These are phyloP conservation scores for Ahaetulla prasina DNA, from an alignment of 2,113 vertebrate species.

Conservation along the genomic window DNA sequence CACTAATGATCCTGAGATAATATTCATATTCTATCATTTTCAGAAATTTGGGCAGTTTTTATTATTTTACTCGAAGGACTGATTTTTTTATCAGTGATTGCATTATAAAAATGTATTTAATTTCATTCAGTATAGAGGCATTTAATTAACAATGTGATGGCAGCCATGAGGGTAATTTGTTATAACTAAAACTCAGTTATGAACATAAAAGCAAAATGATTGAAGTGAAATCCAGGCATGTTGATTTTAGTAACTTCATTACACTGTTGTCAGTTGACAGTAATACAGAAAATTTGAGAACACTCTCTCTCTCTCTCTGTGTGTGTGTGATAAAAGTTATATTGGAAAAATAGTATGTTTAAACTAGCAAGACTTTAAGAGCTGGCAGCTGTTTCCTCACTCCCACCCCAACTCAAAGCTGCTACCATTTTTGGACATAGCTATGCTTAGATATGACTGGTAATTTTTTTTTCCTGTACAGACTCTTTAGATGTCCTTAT, in stretches of 20 bases:
- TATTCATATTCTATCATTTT: conserved; percentile 26
- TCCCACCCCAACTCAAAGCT: not conserved
- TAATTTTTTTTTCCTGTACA: not conserved
- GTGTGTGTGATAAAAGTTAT: not conserved
- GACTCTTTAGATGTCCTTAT: not conserved
- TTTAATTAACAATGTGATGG: conserved; percentile 32
- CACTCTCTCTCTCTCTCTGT: not conserved
- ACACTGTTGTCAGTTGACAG: conserved; percentile 1
- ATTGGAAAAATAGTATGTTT: not conserved
- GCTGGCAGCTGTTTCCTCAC: not conserved
- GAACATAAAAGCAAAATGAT: conserved; percentile 13
- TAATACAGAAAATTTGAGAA: not conserved
- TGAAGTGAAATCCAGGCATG: not conserved
- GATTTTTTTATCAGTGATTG: conserved; percentile 36
- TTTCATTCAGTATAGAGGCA: conserved; percentile 35
- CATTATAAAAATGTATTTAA: conserved; percentile 36
- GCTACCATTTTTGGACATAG: not conserved
- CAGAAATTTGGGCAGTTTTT: not conserved
- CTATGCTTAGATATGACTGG: not conserved
- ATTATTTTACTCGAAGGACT: conserved; percentile 22
- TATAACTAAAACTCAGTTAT: conserved; percentile 23
- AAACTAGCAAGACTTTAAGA: not conserved
- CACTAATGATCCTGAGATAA: conserved; percentile 25
- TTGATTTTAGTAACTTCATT: conserved; percentile 5
- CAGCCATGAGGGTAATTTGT: conserved; percentile 17